phyloP scores from a whole-genome alignment of 1,140 invertebrate genomes.

The Rhyzopertha dominica region DNA sequence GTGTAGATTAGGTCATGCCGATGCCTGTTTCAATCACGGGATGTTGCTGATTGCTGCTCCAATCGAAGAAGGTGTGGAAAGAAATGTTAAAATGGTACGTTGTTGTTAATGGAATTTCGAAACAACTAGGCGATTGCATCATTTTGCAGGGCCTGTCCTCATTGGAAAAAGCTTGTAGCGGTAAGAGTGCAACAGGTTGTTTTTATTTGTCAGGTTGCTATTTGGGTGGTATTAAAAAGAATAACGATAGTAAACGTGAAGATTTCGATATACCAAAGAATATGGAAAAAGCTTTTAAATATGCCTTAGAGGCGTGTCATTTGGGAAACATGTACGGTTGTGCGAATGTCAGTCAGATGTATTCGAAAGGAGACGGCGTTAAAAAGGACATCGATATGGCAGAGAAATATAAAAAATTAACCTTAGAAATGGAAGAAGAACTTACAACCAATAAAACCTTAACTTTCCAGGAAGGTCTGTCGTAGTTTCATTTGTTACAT shows the following conservation, averaged over 20 bases:
- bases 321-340: conserved; percentile 78
- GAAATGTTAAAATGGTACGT: conserved; percentile 54
- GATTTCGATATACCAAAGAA: conserved; percentile 60
- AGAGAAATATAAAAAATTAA: conserved; percentile 64
- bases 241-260: conserved; percentile 39
- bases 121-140: conserved; percentile 12
- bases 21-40: conserved; percentile 71
- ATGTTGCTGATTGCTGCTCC: conserved; percentile 57
- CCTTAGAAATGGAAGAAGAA: conserved; percentile 64
- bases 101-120: not conserved
- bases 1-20: conserved; percentile 63
- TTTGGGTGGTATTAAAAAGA: conserved; percentile 60
- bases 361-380: conserved; percentile 62
- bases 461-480: conserved; percentile 61
- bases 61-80: conserved; percentile 46
- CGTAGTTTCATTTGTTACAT: too few species aligned
- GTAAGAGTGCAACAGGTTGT: conserved; percentile 68
- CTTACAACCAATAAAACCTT: conserved; percentile 54
- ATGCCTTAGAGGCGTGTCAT: conserved; percentile 71
- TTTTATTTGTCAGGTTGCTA: conserved; percentile 75
- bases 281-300: conserved; percentile 69
- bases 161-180: conserved; percentile 66
- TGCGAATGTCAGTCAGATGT: conserved; percentile 81
- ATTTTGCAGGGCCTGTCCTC: conserved; percentile 55
- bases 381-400: conserved; percentile 66